phyloP scores from a whole-genome alignment of 2,888 invertebrate species.

The Rhamnusium bicolor region DNA sequence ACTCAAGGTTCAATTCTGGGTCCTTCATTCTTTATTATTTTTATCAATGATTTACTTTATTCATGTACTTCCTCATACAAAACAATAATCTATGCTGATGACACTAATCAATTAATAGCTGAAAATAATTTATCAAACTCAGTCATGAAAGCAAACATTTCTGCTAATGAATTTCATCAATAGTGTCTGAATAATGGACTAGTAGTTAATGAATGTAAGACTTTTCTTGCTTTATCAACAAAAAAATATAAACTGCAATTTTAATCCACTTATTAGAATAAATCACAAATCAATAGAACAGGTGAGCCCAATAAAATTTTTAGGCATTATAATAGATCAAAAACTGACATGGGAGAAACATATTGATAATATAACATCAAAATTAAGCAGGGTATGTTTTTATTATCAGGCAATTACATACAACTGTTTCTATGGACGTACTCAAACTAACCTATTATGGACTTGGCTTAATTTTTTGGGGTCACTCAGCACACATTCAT shows the following conservation, averaged over 20 bases:
- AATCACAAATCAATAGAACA: not conserved
- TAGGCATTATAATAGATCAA: not conserved
- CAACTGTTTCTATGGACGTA: too few relatives aligned
- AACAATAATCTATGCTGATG: slow-evolving; percentile 21
- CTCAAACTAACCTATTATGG: too few relatives aligned
- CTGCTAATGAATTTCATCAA: not conserved
- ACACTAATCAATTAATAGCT: slow-evolving; percentile 19
- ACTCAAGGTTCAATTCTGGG: slow-evolving; percentile 13
- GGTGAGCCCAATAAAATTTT: not conserved
- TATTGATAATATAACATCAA: not conserved
- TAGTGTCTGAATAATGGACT: not conserved
- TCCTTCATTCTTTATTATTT: slow-evolving; percentile 15
- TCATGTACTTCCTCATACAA: slow-evolving; percentile 2
- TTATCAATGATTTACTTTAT: slow-evolving; percentile 12
- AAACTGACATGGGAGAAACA: not conserved
- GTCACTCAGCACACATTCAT: too few relatives aligned
- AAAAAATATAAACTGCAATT: slow-evolving; percentile 12
- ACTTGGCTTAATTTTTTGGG: too few relatives aligned
- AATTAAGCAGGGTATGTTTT: not conserved
- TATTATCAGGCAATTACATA: too few relatives aligned
- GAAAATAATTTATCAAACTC: not conserved
- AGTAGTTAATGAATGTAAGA: slow-evolving; percentile 1
- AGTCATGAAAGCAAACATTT: not conserved
- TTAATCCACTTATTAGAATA: not conserved
- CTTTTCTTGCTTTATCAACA: not conserved